Evolutionary conservation across 2,113 vertebrate species (phyloP).

Genomic region (Cinclus cinclus): DNA sequence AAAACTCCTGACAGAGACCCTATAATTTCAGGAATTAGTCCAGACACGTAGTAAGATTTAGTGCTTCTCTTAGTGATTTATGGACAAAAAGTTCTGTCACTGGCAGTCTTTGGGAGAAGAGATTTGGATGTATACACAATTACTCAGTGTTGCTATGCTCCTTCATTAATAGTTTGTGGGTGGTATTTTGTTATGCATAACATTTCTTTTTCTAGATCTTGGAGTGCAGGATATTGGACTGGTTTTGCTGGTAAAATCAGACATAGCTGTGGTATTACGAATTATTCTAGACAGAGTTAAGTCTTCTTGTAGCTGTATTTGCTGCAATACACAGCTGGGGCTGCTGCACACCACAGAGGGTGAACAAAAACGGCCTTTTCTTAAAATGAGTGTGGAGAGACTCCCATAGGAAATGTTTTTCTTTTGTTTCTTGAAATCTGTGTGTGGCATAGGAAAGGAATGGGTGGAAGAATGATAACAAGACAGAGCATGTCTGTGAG

Average conservation of each 20-base stretch:
- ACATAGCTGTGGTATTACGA: slow-evolving; percentile 50
- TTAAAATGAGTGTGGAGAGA: slow-evolving; percentile 14
- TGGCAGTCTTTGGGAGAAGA: not conserved
- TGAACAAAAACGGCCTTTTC: slow-evolving; percentile 20
- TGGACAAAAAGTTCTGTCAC: not conserved
- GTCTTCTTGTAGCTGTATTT: slow-evolving; percentile 34
- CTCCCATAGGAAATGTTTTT: slow-evolving; percentile 33
- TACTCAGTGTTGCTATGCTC: not conserved
- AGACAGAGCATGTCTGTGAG: slow-evolving; percentile 30
- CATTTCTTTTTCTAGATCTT: not conserved
- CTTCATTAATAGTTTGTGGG: not conserved
- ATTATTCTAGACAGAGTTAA: slow-evolving; percentile 15
- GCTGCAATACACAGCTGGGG: slow-evolving; percentile 45
- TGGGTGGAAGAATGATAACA: slow-evolving; percentile 48
- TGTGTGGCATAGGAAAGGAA: slow-evolving; percentile 35
- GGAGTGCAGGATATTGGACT: not conserved
- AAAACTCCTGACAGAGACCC: not conserved
- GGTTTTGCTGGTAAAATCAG: slow-evolving; percentile 32
- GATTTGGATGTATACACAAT: not conserved
- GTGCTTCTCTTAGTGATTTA: not conserved
- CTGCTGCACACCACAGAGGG: slow-evolving; percentile 46
- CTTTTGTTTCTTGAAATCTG: slow-evolving; percentile 27
- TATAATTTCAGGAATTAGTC: not conserved
- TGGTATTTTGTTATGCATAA: not conserved
- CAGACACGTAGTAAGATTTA: not conserved